Base-by-base conservation (phyloP, 1,140 invertebrate genomes). In the Euwallacea fornicatus region DNA sequence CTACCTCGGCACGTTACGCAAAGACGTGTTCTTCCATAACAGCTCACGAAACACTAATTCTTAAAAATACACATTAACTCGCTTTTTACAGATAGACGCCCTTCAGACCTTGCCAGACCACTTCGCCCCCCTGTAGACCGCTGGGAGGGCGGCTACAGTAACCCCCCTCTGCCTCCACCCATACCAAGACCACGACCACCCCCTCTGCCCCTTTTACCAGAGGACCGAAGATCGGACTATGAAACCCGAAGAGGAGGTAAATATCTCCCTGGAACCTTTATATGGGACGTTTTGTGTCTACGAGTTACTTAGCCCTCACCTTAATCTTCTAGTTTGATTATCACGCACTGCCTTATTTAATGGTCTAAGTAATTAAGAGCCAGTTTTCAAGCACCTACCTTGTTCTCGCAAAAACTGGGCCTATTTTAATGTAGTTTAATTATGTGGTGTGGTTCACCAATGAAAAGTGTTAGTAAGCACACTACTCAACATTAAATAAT, bases 181-280 rank as follows among this genome's bases (percentile, higher is more conserved):
- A 50, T 41, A 8, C 62, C 43, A 0, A 61, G 21, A 33, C 42
- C 46, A 3, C 42, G n/a, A 0, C 42, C 7, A 3, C 46, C 46
- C 8, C 16, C 50, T 10, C 9, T 10, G 33, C 63, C 50, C 33
- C 50, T 42, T 2, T 33, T 33, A 33, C 64, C 64, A 16, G 15
- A 0, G 3, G 53, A 50, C 42, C 62, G 42, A 58, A 64, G 67
- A 71, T 10, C 21, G 21, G 71, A 74, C 13, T 74, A 76, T 33
- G 69, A 65, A 62, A 72, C 69, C 65, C 68, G 73, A 33, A 54
- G 76, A 72, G 78, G 78, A 79, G 78, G 77, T 78, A 79, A 78
- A 77, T 76, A 78, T 77, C 54, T 71, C n/a, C 72, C 69, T 33
- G 43, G 63, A 21, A 76, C 53, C 10, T 70, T 75, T 56, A 73